Evolutionary conservation across 2,797 vertebrate species (phyloP).

Genomic region (Lagodon rhomboides): DNA sequence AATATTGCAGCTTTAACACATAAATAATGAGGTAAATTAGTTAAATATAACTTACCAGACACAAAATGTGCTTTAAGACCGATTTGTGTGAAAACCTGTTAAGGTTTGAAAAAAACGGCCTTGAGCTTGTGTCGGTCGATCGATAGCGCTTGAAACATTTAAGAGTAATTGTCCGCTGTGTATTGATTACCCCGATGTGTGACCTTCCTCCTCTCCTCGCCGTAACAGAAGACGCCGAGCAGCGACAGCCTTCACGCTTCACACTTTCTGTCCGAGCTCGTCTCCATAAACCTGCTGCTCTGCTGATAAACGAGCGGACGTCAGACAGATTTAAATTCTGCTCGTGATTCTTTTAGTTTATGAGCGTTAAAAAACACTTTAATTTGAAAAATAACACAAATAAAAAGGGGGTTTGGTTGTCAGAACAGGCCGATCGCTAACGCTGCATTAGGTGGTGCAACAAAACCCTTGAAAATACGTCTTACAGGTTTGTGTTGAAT

Average conservation of each 20-base stretch:
- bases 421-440: not conserved
- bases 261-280: not conserved
- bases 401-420: not conserved
- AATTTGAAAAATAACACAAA: not conserved
- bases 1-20: too few species aligned
- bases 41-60: too few species aligned
- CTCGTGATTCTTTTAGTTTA: not conserved
- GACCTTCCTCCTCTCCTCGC: slow-evolving; percentile 16
- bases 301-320: slow-evolving; percentile 3
- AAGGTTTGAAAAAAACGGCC: not conserved
- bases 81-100: too few species aligned
- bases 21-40: too few species aligned
- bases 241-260: slow-evolving; percentile 2
- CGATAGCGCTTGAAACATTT: not conserved
- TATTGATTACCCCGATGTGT: slow-evolving; percentile 1
- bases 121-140: not conserved
- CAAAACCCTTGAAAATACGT: not conserved
- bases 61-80: too few species aligned
- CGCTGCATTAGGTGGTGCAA: not conserved
- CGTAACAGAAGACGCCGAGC: not conserved
- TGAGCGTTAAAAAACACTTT: not conserved
- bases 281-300: slow-evolving; percentile 8
- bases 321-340: not conserved
- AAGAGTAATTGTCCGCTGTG: not conserved
- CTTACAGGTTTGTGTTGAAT: not conserved